A percentile compares a stretch with the other conserved stretches of the same genome.
Conservation (phyloP, 2,113 vertebrate species). For the Axis porcinus region DNA sequence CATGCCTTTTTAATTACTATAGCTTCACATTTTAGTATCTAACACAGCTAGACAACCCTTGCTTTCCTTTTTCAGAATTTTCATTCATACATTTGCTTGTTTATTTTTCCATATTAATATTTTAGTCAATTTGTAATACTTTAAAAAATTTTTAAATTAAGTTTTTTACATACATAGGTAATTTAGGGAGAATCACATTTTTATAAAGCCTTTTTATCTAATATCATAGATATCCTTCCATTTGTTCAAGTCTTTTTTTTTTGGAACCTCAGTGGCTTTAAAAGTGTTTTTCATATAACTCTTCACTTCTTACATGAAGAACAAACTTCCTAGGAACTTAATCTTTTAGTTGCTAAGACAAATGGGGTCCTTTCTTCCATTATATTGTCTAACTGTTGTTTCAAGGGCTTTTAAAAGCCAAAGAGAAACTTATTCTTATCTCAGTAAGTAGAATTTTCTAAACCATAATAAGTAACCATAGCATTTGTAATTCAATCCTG, state of each 20-base stretch:
- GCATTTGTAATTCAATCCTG: background rate
- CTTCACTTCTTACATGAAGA: background rate
- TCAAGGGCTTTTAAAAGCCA: background rate
- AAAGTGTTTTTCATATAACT: background rate
- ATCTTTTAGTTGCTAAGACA: background rate
- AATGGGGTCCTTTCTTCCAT: background rate
- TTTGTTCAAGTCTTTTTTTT: background rate
- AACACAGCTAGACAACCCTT: background rate
- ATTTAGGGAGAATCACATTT: background rate
- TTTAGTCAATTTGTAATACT: background rate
- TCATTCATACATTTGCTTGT: background rate
- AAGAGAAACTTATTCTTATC: background rate
- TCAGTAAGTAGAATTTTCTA: background rate
- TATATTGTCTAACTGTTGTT: background rate
- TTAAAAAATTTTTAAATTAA: background rate
- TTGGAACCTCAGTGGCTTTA: background rate
- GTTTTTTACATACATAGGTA: background rate
- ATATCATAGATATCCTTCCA: background rate
- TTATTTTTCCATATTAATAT: background rate
- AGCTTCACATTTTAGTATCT: background rate
- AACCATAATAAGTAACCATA: background rate
- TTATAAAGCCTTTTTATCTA: background rate
- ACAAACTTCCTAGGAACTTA: background rate
- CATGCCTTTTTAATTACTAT: background rate
- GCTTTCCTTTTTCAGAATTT: background rate